Conservation (phyloP, 2,888 invertebrate genomes). For the Chloroclysta siterata region DNA sequence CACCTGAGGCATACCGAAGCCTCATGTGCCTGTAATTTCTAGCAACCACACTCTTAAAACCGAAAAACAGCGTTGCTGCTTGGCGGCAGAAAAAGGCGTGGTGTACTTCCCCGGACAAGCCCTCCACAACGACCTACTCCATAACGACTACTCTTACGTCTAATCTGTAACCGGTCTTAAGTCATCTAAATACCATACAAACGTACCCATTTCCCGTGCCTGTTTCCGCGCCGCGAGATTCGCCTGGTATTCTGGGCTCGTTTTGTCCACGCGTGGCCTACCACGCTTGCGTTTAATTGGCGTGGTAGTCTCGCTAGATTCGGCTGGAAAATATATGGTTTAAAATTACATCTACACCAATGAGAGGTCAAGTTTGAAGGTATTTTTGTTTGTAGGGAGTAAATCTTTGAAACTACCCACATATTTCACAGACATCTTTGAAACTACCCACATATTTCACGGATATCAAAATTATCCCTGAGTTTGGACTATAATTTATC, state of each 20-base stretch:
- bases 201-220: constrained; percentile 71
- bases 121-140: no score
- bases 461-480: not conserved
- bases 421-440: not conserved
- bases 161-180: not conserved
- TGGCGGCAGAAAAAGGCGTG: no score
- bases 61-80: no score
- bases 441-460: not conserved
- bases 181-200: not conserved
- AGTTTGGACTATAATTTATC: not conserved
- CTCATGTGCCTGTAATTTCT: no score
- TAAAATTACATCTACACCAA: not conserved
- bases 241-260: constrained; percentile 75
- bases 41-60: no score
- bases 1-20: no score
- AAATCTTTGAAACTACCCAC: not conserved
- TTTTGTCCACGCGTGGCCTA: constrained; percentile 74
- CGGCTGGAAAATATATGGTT: constrained; percentile 47
- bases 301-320: constrained; percentile 56
- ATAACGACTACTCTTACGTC: not conserved
- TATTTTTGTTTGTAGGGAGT: no score
- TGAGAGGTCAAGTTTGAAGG: no score
- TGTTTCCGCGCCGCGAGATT: constrained; percentile 75
- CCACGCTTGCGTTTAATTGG: constrained; percentile 66
- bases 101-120: no score